Evolutionary conservation across 2,113 vertebrate genomes (phyloP).

Genomic region (Sinocyclocheilus anshuiensis): DNA sequence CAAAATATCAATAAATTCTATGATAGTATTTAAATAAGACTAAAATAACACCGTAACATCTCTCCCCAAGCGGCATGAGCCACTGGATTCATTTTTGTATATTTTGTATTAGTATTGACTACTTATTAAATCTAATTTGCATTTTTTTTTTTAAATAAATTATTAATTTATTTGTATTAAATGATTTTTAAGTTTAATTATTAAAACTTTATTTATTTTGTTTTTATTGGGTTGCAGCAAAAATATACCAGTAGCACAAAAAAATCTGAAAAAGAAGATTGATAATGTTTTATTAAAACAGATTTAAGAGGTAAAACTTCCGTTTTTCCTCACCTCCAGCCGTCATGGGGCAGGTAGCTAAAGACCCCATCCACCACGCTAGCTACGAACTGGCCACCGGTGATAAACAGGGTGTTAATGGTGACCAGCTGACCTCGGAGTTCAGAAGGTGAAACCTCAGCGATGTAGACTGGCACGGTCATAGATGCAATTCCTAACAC

Average conservation of each 20-base stretch:
- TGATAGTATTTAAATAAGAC: too few relatives aligned
- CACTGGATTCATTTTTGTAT: not conserved
- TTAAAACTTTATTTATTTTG: too few relatives aligned
- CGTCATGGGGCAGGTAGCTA: conserved; percentile 85
- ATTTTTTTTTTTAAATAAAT: not conserved
- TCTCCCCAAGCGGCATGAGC: not conserved
- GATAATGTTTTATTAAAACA: not conserved
- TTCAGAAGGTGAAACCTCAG: conserved; percentile 90
- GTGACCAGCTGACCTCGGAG: conserved; percentile 93
- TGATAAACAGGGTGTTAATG: conserved; percentile 93
- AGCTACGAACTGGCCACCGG: conserved; percentile 94
- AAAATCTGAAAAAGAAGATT: not conserved
- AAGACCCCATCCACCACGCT: conserved; percentile 91
- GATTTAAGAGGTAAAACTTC: not conserved
- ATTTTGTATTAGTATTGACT: not conserved
- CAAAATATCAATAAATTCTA: not conserved
- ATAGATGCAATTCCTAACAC: conserved; percentile 90
- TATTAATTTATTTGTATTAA: too few relatives aligned
- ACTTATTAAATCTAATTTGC: not conserved
- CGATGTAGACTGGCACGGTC: conserved; percentile 97
- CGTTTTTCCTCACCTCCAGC: conserved; percentile 85
- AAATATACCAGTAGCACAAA: not conserved
- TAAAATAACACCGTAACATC: too few relatives aligned
- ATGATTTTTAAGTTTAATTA: too few relatives aligned
- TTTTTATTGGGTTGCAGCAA: not conserved